Percentiles rank a stretch among this genome's conserved stretches.
phyloP scores from a whole-genome alignment of 35 echinoderm and acorn worm species.

The Chiridota heheva region DNA sequence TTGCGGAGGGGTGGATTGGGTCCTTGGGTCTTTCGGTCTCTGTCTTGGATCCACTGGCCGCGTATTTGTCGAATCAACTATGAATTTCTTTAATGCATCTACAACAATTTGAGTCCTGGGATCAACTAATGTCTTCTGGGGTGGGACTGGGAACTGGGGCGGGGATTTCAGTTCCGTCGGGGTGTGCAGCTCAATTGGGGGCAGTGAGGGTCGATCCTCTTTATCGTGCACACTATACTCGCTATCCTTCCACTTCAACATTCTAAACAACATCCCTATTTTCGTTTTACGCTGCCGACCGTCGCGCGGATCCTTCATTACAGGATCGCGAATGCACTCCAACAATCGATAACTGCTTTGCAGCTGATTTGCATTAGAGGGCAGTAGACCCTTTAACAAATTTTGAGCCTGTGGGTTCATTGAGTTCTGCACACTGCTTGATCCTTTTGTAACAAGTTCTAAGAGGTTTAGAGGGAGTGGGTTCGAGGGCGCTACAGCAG shows the following conservation, averaged over 20 bases:
- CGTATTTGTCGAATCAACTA: constrained; percentile 2
- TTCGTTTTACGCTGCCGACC: constrained; percentile 64
- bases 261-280: constrained; percentile 64
- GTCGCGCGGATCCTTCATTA: constrained; percentile 60
- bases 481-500: not conserved
- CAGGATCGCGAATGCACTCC: constrained; percentile 54
- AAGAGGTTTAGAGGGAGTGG: constrained; percentile 54
- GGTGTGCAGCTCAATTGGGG: constrained; percentile 73
- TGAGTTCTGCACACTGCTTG: constrained; percentile 47
- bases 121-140: not conserved
- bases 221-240: constrained; percentile 69
- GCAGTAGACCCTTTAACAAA: constrained; percentile 7
- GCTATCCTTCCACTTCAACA: constrained; percentile 73
- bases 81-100: constrained; percentile 28
- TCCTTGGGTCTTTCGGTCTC: constrained; percentile 64
- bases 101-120: constrained; percentile 29
- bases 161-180: constrained; percentile 73
- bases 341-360: constrained; percentile 43
- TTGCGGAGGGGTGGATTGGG: constrained; percentile 39
- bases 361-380: no score
- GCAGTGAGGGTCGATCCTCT: constrained; percentile 61
- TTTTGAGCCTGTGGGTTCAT: constrained; percentile 20
- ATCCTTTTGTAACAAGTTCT: constrained; percentile 63
- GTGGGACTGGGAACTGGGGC: constrained; percentile 29
- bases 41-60: constrained; percentile 38